Conservation (phyloP, 2,888 invertebrate species). For the Tachystola acroxantha region DNA sequence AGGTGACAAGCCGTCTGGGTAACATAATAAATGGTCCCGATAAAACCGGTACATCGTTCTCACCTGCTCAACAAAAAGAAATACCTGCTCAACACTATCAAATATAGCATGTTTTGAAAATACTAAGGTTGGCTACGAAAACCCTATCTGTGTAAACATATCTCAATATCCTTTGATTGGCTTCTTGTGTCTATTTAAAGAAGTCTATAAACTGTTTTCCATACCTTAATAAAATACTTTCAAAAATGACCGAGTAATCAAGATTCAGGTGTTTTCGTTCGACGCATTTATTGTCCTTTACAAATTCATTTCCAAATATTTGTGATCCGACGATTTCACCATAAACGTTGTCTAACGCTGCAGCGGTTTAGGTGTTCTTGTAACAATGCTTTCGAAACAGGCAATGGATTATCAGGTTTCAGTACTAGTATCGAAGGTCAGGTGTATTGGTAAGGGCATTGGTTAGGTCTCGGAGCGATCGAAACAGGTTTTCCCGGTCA, state of each 20-base stretch:
- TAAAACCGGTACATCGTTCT: conserved; percentile 6
- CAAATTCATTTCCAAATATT: neutral
- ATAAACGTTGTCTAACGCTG: conserved; percentile 3
- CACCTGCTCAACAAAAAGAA: conserved; percentile 8
- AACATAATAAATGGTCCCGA: conserved; percentile 5
- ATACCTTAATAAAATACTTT: too few species aligned
- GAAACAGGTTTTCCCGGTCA: conserved; percentile 44
- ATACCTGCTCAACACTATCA: too few species aligned
- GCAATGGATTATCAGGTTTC: conserved; percentile 7
- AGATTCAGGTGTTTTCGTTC: neutral
- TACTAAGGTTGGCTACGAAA: too few species aligned
- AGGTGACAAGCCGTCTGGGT: conserved; percentile 18
- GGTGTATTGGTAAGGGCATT: conserved; percentile 12
- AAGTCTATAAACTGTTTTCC: too few species aligned
- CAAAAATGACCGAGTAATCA: neutral
- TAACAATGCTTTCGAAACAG: neutral
- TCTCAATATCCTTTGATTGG: too few species aligned
- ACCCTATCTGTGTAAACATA: too few species aligned
- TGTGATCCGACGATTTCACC: neutral
- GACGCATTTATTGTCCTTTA: neutral
- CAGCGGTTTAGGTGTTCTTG: neutral
- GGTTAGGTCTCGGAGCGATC: conserved; percentile 7
- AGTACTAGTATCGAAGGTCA: conserved; percentile 15
- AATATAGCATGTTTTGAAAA: too few species aligned
- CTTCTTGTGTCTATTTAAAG: too few species aligned